Percentiles rank a stretch among this genome's conserved stretches.
phyloP scores from a whole-genome alignment of 2,888 invertebrate genomes.

The Leucania comma region DNA sequence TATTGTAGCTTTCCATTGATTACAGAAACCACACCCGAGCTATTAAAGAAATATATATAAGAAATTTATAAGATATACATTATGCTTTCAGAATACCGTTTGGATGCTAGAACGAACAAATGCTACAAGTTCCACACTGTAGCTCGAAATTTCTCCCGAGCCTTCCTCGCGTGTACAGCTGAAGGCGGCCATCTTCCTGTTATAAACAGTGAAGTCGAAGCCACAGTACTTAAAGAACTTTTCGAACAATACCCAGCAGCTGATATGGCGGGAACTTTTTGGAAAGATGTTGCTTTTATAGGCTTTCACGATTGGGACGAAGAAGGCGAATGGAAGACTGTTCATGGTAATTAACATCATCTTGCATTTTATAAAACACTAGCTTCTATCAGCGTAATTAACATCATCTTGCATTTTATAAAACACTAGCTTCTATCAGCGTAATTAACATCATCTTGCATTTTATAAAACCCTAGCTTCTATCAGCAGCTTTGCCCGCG shows the following conservation, averaged over 20 bases:
- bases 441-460: no score
- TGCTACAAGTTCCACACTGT: conserved; percentile 79
- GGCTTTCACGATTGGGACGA: conserved; percentile 73
- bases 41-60: no score
- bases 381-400: no score
- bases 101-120: conserved; percentile 69
- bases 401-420: not conserved
- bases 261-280: conserved; percentile 51
- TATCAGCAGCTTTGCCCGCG: no score
- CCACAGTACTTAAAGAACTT: conserved; percentile 64
- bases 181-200: conserved; percentile 76
- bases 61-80: no score
- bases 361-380: not conserved
- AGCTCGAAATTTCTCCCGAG: conserved; percentile 71
- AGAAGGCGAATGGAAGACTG: conserved; percentile 69
- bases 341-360: conserved; percentile 67
- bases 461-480: no score
- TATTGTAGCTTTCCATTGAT: no score
- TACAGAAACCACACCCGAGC: no score
- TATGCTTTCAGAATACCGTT: conserved; percentile 68
- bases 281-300: conserved; percentile 66
- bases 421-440: no score
- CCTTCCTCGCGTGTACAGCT: conserved; percentile 73
- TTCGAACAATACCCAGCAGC: conserved; percentile 62
- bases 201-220: conserved; percentile 75